Evolutionary conservation across 1,140 invertebrate species (phyloP).

Genomic region (Orussus abietinus): DNA sequence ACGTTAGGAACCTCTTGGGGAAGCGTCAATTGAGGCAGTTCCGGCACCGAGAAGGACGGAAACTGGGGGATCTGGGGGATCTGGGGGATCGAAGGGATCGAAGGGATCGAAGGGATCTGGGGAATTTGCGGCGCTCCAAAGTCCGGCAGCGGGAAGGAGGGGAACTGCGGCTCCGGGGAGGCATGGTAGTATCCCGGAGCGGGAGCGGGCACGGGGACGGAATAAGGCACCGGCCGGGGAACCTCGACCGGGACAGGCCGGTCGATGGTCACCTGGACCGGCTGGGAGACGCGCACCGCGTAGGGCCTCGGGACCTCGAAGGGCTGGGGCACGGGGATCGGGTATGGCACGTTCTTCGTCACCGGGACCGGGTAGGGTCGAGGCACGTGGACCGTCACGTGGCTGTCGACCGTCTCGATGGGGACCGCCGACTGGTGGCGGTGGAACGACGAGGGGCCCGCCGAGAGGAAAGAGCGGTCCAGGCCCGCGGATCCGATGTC

Average conservation of each 20-base stretch:
- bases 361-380: conserved; percentile 3
- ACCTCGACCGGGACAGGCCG: conserved; percentile 1
- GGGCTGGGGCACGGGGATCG: conserved; percentile 4
- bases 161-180: not conserved
- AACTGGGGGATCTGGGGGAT: not conserved
- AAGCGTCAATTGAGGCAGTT: conserved; percentile 5
- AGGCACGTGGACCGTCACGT: conserved; percentile 7
- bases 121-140: conserved; percentile 6
- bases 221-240: not conserved
- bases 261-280: conserved; percentile 3
- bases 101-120: not conserved
- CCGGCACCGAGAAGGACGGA: conserved; percentile 15
- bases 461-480: not conserved
- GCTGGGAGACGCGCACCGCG: conserved; percentile 6
- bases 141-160: conserved; percentile 8
- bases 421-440: not conserved
- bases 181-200: not conserved
- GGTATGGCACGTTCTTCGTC: conserved; percentile 8
- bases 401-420: not conserved
- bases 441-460: not conserved
- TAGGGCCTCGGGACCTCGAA: conserved; percentile 8
- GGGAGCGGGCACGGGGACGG: conserved; percentile 10
- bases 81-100: not conserved
- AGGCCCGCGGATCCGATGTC: not conserved
- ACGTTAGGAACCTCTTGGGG: not conserved